Conservation (phyloP, 2,797 vertebrate species). For the Oryzias dopingdopingensis region DNA sequence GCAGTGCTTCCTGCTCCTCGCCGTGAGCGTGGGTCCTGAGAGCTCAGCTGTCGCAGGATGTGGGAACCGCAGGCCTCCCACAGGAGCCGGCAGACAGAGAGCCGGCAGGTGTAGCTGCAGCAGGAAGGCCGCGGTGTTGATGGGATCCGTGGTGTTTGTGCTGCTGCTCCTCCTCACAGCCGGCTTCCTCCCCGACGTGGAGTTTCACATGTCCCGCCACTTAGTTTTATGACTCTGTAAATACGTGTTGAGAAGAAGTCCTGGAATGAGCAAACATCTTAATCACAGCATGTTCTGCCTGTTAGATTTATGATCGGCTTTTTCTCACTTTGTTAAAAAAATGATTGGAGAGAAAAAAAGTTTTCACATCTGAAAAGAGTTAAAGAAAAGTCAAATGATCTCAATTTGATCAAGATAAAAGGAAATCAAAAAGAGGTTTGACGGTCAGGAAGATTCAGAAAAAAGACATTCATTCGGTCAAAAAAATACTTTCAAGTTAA, state of each 20-base stretch:
- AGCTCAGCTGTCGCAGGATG: conserved; percentile 62
- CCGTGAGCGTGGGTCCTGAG: conserved; percentile 31
- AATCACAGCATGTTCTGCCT: not conserved
- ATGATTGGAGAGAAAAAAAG: too few species aligned
- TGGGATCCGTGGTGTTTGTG: conserved; percentile 14
- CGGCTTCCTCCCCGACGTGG: not conserved
- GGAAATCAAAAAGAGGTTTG: too few species aligned
- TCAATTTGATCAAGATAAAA: too few species aligned
- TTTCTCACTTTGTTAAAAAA: not conserved
- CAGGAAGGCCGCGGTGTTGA: conserved; percentile 29
- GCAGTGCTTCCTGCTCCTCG: conserved; percentile 1
- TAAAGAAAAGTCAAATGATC: too few species aligned
- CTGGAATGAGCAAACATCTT: too few species aligned
- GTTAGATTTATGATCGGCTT: not conserved
- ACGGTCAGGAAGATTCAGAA: too few species aligned
- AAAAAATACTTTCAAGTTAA: too few species aligned
- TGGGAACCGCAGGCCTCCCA: conserved; percentile 50
- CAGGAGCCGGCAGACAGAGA: conserved; percentile 20
- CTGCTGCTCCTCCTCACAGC: conserved; percentile 8
- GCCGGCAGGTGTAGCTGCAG: conserved; percentile 37
- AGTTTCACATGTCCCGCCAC: conserved; percentile 10
- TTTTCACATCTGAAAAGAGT: too few species aligned
- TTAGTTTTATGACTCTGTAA: not conserved
- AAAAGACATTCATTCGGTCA: too few species aligned
- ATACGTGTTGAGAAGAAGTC: too few species aligned